These are phyloP conservation scores for Catocala nupta DNA, from an alignment of 2,888 invertebrate species.

Conservation along the genomic window DNA sequence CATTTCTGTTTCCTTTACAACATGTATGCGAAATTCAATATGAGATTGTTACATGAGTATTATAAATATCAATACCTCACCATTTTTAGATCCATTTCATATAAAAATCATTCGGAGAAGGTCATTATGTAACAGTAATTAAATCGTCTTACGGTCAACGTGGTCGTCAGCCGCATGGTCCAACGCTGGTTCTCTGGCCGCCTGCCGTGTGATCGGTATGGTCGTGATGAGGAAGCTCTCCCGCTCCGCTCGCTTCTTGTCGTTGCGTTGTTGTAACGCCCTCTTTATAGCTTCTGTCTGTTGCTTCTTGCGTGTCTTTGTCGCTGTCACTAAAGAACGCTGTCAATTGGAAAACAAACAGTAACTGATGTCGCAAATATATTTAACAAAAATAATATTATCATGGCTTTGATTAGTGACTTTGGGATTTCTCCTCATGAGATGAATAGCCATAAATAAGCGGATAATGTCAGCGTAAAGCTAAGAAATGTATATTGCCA, in stretches of 20 bases:
- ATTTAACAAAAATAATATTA: no score
- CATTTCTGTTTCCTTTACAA: no score
- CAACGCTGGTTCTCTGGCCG: slow-evolving; percentile 97
- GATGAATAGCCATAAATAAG: slow-evolving; percentile 11
- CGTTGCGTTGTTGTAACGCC: slow-evolving; percentile 98
- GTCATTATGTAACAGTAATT: no score
- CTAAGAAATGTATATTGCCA: slow-evolving; percentile 1
- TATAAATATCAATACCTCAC: no score
- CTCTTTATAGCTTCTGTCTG: slow-evolving; percentile 99
- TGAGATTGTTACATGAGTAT: no score
- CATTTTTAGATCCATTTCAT: no score
- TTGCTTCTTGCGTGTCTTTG: slow-evolving; percentile 99
- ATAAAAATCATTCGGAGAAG: no score
- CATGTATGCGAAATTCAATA: no score
- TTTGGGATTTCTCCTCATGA: background rate
- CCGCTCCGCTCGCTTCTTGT: slow-evolving; percentile 97
- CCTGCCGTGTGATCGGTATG: slow-evolving; percentile 97
- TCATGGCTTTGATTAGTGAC: background rate
- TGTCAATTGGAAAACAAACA: slow-evolving; percentile 62
- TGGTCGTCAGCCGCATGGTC: slow-evolving; percentile 96
- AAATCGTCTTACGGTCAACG: slow-evolving; percentile 89
- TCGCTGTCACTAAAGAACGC: slow-evolving; percentile 98
- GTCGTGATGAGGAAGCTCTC: slow-evolving; percentile 98
- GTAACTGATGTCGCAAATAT: no score
- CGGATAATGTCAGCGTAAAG: slow-evolving; percentile 6